Evolutionary conservation across 2,888 invertebrate genomes (phyloP), one percentile per base, ranked within the genome.

Genomic region (Macroteleia sp.): DNA sequence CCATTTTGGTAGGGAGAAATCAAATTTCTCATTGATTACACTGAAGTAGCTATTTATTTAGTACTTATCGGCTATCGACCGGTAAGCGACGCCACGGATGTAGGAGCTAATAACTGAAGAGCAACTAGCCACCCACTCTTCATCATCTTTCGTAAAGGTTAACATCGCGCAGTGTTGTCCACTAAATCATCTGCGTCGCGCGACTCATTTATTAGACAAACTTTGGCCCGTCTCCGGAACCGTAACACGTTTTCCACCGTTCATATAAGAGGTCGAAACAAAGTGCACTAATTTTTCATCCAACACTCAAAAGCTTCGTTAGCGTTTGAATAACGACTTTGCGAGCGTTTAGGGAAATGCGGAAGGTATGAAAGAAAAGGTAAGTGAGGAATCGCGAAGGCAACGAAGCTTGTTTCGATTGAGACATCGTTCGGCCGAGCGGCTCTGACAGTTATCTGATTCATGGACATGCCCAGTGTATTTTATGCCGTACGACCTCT

Each of bases 391-490:
- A 64, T 39, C 46, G 75, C 57, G 77, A 77, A 74, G 73, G 70
- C n/a, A 74, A 80, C 71, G 76, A 81, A 80, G 81, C 74, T 78
- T 46, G 77, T 81, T 80, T 85, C 86, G 89, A 91, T 91, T 91
- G 91, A 91, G 91, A 91, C 90, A 89, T 91, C 88, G 81, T 50
- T 81, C 77, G 87, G 82, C 81, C 82, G 84, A 89, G 85, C 87
- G 85, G 85, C 90, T 85, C 90, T 90, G 91, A 91, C 90, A 90
- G 91, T 90, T 91, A 91, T 91, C 91, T 91, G 91, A 91, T 91
- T 91, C 91, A 91, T 91, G 91, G 90, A 91, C 90, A 91, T 91
- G 88, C 90, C 91, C 88, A 87, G 88, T 90, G 89, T 90, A 91
- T 90, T 91, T 91, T 91, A 90, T 90, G 88, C 88, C 86, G 90